Conservation (phyloP, 1,140 invertebrate species). For the Streblospio benedicti region DNA sequence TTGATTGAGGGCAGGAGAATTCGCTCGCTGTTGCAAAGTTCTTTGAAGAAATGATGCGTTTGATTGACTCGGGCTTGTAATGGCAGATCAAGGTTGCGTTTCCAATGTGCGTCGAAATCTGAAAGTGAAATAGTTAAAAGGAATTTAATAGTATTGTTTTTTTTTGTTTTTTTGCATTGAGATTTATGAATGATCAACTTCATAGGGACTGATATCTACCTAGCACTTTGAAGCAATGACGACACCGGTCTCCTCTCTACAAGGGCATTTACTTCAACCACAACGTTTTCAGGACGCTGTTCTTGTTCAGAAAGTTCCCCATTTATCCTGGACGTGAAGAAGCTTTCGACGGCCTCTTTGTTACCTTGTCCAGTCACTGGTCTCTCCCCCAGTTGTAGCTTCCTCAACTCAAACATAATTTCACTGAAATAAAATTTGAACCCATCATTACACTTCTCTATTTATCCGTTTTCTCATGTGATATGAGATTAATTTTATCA, state of each 20-base stretch:
- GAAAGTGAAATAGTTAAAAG: too few relatives aligned
- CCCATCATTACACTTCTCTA: too few relatives aligned
- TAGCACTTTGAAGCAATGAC: slow-evolving; percentile 25
- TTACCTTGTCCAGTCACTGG: slow-evolving; percentile 34
- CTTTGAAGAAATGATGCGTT: too few relatives aligned
- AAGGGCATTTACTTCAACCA: slow-evolving; percentile 34
- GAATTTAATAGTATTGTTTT: too few relatives aligned
- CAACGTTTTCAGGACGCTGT: slow-evolving; percentile 33
- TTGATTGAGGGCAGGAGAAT: too few relatives aligned
- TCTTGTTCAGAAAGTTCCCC: slow-evolving; percentile 13
- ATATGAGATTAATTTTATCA: too few relatives aligned
- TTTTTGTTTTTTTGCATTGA: too few relatives aligned
- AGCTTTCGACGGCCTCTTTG: slow-evolving; percentile 26
- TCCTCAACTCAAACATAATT: slow-evolving; percentile 33
- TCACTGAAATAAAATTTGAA: slow-evolving; percentile 27
- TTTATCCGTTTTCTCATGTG: too few relatives aligned
- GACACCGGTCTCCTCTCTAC: slow-evolving; percentile 32
- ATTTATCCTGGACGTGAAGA: slow-evolving; percentile 24
- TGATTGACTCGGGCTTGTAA: too few relatives aligned
- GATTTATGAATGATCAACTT: neutral
- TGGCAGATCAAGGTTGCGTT: too few relatives aligned
- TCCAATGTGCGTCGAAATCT: too few relatives aligned
- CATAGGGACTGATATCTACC: slow-evolving; percentile 11
- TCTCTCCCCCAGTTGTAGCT: slow-evolving; percentile 28
- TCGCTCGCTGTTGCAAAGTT: too few relatives aligned